Evolutionary conservation across 2,797 vertebrate genomes (phyloP).

Genomic region (Macroramphosus scolopax): DNA sequence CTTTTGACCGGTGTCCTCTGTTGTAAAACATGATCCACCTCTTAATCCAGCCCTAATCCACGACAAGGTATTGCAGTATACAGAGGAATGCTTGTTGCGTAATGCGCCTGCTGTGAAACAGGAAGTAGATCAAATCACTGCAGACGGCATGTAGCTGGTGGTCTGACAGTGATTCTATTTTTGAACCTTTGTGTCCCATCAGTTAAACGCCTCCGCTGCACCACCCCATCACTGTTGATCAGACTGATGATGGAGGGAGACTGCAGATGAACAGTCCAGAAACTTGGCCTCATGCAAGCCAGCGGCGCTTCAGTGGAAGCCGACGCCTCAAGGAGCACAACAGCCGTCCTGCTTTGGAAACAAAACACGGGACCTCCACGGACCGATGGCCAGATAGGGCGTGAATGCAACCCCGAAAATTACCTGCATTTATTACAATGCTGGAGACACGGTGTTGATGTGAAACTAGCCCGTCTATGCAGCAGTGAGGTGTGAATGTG

Average conservation of each 20-base stretch:
- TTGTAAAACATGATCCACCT: constrained; percentile 12
- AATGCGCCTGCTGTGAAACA: constrained; percentile 14
- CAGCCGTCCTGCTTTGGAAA: constrained; percentile 27
- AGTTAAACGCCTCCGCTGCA: no score
- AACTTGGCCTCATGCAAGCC: constrained; percentile 42
- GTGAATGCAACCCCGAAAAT: no score
- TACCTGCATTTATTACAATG: no score
- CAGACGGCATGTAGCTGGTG: no score
- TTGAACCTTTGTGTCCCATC: no score
- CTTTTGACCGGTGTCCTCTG: constrained; percentile 1
- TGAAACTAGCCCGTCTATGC: no score
- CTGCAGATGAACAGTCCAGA: constrained; percentile 60
- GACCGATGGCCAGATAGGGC: background rate
- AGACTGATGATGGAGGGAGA: constrained; percentile 46
- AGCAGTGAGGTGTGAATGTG: no score
- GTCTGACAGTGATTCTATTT: no score
- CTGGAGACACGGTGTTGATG: no score
- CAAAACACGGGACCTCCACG: background rate
- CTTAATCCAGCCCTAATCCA: constrained; percentile 42
- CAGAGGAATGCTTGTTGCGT: constrained; percentile 29
- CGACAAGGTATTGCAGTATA: constrained; percentile 17
- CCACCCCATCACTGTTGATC: constrained; percentile 27
- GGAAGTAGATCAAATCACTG: constrained; percentile 13
- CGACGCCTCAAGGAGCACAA: constrained; percentile 60
- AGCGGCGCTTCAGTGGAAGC: constrained; percentile 38